Conservation (phyloP, 1,140 invertebrate species). For the Drosophila seguyi region DNA sequence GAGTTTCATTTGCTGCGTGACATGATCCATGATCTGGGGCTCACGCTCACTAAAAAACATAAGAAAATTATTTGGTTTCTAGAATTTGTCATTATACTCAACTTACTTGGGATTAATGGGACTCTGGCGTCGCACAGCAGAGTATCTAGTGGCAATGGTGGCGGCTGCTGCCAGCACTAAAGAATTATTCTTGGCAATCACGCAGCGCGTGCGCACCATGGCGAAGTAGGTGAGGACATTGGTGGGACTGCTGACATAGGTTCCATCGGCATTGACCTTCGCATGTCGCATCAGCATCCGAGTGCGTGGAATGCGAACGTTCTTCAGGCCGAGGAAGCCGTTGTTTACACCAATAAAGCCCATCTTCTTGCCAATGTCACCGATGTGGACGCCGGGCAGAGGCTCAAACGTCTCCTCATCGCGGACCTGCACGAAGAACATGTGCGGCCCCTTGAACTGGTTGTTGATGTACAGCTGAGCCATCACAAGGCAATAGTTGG, state of each 20-base stretch:
- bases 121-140: slow-evolving; percentile 94
- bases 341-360: slow-evolving; percentile 96
- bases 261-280: slow-evolving; percentile 94
- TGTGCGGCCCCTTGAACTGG: slow-evolving; percentile 94
- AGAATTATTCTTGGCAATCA: slow-evolving; percentile 89
- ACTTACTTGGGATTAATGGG: slow-evolving; percentile 92
- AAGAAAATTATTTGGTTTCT: background rate
- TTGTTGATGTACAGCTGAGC: slow-evolving; percentile 95
- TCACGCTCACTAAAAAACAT: slow-evolving; percentile 88
- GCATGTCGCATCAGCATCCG: slow-evolving; percentile 98
- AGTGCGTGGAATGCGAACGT: slow-evolving; percentile 93
- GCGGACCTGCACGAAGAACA: slow-evolving; percentile 96
- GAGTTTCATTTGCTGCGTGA: slow-evolving; percentile 97
- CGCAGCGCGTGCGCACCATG: slow-evolving; percentile 97
- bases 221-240: slow-evolving; percentile 96
- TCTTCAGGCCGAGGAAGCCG: slow-evolving; percentile 94
- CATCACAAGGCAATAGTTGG: slow-evolving; percentile 94
- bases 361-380: slow-evolving; percentile 97
- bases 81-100: background rate
- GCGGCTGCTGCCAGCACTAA: slow-evolving; percentile 90
- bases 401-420: slow-evolving; percentile 95
- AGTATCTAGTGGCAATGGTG: slow-evolving; percentile 95
- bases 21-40: slow-evolving; percentile 95
- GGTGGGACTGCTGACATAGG: slow-evolving; percentile 92
- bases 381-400: slow-evolving; percentile 94